These are phyloP conservation scores for Drosophila mulleri DNA, from an alignment of 2,888 invertebrate genomes.

Conservation along the genomic window DNA sequence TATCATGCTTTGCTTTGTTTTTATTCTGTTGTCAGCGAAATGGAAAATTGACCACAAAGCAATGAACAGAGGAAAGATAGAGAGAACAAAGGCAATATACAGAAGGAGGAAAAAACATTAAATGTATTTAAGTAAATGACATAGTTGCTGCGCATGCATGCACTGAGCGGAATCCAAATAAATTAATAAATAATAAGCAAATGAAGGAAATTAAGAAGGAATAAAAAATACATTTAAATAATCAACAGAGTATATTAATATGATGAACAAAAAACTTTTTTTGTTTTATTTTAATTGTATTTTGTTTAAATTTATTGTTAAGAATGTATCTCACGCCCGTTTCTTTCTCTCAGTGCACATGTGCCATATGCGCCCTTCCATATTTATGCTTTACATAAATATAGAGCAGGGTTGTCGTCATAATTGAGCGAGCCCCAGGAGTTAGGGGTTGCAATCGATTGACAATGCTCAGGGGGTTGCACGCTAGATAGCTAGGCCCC, in stretches of 20 bases:
- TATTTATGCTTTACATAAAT: slow-evolving; percentile 1
- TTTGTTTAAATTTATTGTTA: background rate
- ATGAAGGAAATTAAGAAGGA: background rate
- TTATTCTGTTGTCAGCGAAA: slow-evolving; percentile 65
- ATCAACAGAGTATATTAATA: too few species aligned
- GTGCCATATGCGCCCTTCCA: slow-evolving; percentile 13
- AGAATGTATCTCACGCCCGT: too few species aligned
- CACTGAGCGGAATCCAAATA: background rate
- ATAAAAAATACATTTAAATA: background rate
- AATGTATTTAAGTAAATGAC: slow-evolving; percentile 50
- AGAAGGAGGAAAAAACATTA: slow-evolving; percentile 38
- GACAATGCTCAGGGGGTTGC: slow-evolving; percentile 1
- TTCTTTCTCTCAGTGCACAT: slow-evolving; percentile 5
- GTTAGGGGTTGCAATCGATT: slow-evolving; percentile 40
- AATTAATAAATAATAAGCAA: background rate
- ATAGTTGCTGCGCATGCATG: slow-evolving; percentile 1
- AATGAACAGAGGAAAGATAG: slow-evolving; percentile 60
- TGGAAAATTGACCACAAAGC: slow-evolving; percentile 74
- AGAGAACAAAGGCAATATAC: slow-evolving; percentile 16
- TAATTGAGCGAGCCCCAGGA: background rate
- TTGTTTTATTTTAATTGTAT: too few species aligned
- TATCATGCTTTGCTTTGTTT: slow-evolving; percentile 49
- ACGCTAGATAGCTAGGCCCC: background rate
- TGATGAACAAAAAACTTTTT: too few species aligned
- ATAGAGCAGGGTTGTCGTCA: slow-evolving; percentile 17